Evolutionary conservation across 2,797 vertebrate genomes (phyloP).

Genomic region (Tolypeutes matacus): DNA sequence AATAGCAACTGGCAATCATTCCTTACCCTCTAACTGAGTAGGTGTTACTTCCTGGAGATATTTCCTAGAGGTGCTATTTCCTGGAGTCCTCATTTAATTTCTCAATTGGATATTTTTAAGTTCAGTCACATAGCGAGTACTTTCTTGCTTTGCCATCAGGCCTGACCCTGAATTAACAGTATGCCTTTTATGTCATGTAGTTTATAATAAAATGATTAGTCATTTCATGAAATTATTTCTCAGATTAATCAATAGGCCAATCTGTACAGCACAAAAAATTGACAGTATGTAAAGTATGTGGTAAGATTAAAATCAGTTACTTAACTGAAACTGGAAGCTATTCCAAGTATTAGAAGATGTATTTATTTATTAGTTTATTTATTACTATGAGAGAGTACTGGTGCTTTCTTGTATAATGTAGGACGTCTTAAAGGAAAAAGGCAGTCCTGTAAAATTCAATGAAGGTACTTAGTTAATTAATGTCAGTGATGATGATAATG

Average conservation of each 20-base stretch:
- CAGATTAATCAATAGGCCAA: not conserved
- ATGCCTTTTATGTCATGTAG: slow-evolving; percentile 2
- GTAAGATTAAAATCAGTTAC: slow-evolving; percentile 18
- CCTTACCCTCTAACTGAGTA: slow-evolving; percentile 10
- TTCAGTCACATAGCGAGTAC: slow-evolving; percentile 22
- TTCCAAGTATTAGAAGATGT: not conserved
- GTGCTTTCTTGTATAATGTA: not conserved
- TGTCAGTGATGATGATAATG: not conserved
- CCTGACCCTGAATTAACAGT: slow-evolving; percentile 58
- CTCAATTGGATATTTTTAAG: slow-evolving; percentile 49
- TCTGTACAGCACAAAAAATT: slow-evolving; percentile 3
- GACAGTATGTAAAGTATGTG: not conserved
- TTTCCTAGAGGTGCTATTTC: slow-evolving; percentile 50
- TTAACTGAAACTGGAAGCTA: slow-evolving; percentile 6
- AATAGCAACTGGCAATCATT: slow-evolving; percentile 33
- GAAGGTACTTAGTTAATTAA: not conserved
- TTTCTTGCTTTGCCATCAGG: slow-evolving; percentile 41
- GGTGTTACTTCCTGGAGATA: slow-evolving; percentile 59
- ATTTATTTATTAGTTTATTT: not conserved
- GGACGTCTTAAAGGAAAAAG: not conserved
- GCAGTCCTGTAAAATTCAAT: not conserved
- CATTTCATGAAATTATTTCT: slow-evolving; percentile 63
- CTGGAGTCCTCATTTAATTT: slow-evolving; percentile 65
- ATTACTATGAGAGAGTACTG: not conserved
- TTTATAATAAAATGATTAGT: slow-evolving; percentile 25